Evolutionary conservation across 2,888 invertebrate species (phyloP).

Genomic region (Phengaris arion): DNA sequence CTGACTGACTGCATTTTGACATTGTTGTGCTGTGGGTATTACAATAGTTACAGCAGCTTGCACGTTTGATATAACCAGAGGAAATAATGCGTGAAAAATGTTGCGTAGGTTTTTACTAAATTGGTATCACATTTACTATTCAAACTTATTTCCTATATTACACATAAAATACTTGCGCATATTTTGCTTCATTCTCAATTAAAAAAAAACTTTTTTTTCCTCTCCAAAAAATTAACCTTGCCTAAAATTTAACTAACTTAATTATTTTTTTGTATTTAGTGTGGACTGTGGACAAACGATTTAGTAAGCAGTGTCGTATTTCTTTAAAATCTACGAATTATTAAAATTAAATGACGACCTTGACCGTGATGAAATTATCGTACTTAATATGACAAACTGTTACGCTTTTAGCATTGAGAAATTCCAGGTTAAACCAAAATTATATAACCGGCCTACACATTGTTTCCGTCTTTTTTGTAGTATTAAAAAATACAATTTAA

Average conservation of each 20-base stretch:
- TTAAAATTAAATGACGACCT: neutral
- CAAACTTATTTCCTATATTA: neutral
- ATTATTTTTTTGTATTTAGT: too few relatives aligned
- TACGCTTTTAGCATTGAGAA: slow-evolving; percentile 17
- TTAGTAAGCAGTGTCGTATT: neutral
- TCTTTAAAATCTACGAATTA: neutral
- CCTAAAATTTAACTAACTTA: too few relatives aligned
- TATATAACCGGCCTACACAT: neutral
- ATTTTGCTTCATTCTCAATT: too few relatives aligned
- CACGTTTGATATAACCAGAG: neutral
- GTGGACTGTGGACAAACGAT: too few relatives aligned
- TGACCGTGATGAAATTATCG: neutral
- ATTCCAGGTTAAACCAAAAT: neutral
- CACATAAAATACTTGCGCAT: too few relatives aligned
- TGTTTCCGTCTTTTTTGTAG: neutral
- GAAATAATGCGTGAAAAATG: slow-evolving; percentile 14
- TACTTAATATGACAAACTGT: neutral
- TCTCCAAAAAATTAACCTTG: too few relatives aligned
- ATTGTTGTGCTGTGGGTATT: neutral
- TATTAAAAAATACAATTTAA: neutral
- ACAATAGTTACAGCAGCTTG: neutral
- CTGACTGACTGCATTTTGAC: too few relatives aligned
- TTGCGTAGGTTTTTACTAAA: neutral
- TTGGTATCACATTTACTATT: neutral
- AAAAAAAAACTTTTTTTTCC: too few relatives aligned